phyloP scores from a whole-genome alignment of 2,113 vertebrate genomes.

The Ophthalmolycus amberensis region DNA sequence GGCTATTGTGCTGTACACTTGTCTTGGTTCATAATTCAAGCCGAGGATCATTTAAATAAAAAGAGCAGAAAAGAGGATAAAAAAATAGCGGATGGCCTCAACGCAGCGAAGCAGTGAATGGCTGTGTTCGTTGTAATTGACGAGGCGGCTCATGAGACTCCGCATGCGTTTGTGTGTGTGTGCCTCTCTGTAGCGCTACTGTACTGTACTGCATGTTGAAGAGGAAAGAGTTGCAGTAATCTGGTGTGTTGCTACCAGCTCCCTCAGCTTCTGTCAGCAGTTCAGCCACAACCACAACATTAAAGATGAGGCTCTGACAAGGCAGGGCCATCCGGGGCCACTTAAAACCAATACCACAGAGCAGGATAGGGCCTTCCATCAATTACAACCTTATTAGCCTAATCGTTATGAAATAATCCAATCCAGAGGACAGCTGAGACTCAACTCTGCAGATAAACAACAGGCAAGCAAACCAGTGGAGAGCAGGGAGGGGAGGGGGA shows the following conservation, averaged over 20 bases:
- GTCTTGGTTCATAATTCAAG: conserved; percentile 40
- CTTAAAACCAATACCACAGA: conserved; percentile 73
- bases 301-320: conserved; percentile 73
- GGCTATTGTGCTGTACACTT: conserved; percentile 34
- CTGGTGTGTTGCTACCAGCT: conserved; percentile 31
- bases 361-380: conserved; percentile 75
- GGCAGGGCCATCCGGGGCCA: conserved; percentile 67
- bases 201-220: conserved; percentile 18
- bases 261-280: conserved; percentile 52
- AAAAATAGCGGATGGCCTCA: conserved; percentile 23
- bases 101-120: conserved; percentile 46
- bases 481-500: not conserved
- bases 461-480: conserved; percentile 33
- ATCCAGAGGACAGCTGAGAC: conserved; percentile 68
- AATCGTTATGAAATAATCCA: conserved; percentile 80
- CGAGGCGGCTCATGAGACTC: conserved; percentile 16
- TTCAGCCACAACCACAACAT: conserved; percentile 62
- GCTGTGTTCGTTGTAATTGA: conserved; percentile 38
- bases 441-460: conserved; percentile 50
- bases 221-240: conserved; percentile 37
- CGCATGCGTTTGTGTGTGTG: conserved; percentile 37
- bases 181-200: conserved; percentile 9
- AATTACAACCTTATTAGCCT: conserved; percentile 81
- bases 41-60: conserved; percentile 54
- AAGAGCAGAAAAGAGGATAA: conserved; percentile 61